A percentile compares a stretch with the other conserved stretches of the same genome.
phyloP scores from a whole-genome alignment of 2,113 vertebrate species.

The Passer domesticus region DNA sequence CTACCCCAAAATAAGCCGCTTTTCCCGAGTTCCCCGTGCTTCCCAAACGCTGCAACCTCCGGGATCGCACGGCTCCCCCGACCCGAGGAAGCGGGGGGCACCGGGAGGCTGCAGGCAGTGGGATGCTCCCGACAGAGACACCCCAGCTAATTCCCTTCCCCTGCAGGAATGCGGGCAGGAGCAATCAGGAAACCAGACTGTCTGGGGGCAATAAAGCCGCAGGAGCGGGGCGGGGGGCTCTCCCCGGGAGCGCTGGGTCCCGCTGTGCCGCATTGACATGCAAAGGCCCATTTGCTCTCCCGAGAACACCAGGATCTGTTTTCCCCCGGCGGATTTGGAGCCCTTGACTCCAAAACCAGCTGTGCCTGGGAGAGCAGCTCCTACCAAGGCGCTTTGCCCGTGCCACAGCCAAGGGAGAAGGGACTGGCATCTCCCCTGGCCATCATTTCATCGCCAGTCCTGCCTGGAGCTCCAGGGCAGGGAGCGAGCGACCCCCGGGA shows the following conservation, averaged over 20 bases:
- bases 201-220: constrained; percentile 72
- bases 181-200: constrained; percentile 73
- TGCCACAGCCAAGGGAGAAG: fast-evolving
- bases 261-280: constrained; percentile 51
- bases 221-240: constrained; percentile 13
- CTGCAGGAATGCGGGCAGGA: constrained; percentile 58
- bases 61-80: not conserved
- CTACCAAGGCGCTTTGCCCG: fast-evolving
- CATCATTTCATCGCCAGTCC: not conserved
- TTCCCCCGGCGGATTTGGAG: not conserved
- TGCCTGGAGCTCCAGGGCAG: not conserved
- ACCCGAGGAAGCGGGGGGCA: fast-evolving
- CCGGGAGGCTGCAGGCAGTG: fast-evolving
- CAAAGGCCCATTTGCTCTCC: constrained; percentile 23
- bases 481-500: not conserved
- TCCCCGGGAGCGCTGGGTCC: not conserved
- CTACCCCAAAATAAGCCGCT: fast-evolving
- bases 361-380: fast-evolving
- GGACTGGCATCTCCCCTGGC: not conserved
- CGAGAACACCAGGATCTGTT: not conserved
- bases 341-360: not conserved
- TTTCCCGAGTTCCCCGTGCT: fast-evolving
- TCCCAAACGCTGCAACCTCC: fast-evolving
- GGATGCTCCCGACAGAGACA: not conserved
- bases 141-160: constrained; percentile 33